These are phyloP conservation scores for Micropoecilia bifurca DNA, from an alignment of 2,797 vertebrate species.

Conservation along the genomic window DNA sequence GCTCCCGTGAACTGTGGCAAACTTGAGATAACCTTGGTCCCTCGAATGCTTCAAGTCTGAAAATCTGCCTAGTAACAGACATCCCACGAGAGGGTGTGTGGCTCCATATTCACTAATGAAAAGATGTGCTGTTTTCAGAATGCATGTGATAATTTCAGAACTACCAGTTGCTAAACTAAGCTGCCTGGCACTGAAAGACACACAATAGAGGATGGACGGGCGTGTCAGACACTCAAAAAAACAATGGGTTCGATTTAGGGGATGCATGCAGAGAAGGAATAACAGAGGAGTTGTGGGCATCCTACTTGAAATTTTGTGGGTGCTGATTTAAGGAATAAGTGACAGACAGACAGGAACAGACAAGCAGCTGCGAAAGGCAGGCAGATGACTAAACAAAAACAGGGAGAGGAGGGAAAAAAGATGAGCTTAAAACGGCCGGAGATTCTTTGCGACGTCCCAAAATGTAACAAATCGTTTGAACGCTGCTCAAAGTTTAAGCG, in stretches of 20 bases:
- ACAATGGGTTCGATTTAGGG: conserved; percentile 52
- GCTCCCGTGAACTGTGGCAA: conserved; percentile 39
- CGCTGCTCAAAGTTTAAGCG: conserved; percentile 54
- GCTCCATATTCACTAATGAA: conserved; percentile 68
- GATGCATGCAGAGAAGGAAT: conserved; percentile 49
- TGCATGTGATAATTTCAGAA: conserved; percentile 72
- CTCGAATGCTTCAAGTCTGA: conserved; percentile 50
- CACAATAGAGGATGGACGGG: conserved; percentile 54
- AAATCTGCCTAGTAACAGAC: conserved; percentile 73
- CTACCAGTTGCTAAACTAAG: conserved; percentile 64
- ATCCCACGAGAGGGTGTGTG: conserved; percentile 53
- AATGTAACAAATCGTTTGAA: conserved; percentile 75
- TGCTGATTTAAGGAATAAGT: conserved; percentile 52
- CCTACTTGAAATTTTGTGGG: conserved; percentile 47
- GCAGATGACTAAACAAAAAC: conserved; percentile 16
- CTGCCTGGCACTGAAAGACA: conserved; percentile 47
- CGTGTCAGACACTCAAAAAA: conserved; percentile 54
- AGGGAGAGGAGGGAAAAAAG: conserved; percentile 32
- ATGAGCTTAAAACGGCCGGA: conserved; percentile 71
- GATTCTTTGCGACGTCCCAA: conserved; percentile 56
- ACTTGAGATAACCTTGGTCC: conserved; percentile 44
- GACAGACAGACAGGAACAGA: conserved; percentile 34
- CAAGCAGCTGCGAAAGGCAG: conserved; percentile 32
- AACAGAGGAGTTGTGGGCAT: conserved; percentile 46
- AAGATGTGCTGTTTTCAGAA: conserved; percentile 64